Evolutionary conservation across 2,888 invertebrate species (phyloP).

Genomic region (Lamproptera curius): DNA sequence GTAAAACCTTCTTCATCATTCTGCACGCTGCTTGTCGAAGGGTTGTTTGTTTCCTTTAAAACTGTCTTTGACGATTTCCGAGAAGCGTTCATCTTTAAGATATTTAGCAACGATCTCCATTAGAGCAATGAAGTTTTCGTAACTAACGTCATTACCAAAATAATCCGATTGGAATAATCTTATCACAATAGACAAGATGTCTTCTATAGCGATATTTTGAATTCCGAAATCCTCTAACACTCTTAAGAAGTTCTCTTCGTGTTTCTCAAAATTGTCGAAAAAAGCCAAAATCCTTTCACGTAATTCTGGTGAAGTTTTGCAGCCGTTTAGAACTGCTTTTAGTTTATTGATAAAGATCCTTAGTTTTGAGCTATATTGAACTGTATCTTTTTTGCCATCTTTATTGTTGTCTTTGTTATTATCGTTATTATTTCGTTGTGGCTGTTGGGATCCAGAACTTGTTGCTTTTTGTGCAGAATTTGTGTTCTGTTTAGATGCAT

Average conservation of each 20-base stretch:
- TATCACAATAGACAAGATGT: neutral
- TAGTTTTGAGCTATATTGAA: slow-evolving; percentile 3
- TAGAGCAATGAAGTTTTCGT: slow-evolving; percentile 10
- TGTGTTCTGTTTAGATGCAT: neutral
- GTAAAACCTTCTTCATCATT: neutral
- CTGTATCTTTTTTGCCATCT: neutral
- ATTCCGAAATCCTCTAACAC: neutral
- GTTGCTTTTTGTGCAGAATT: neutral
- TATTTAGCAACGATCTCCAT: slow-evolving; percentile 15
- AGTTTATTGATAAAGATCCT: neutral
- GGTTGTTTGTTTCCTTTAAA: neutral
- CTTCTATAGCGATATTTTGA: neutral
- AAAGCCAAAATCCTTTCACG: neutral
- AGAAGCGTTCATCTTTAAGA: slow-evolving; percentile 9
- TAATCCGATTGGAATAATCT: neutral
- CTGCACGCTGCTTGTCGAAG: neutral
- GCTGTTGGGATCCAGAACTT: slow-evolving; percentile 8
- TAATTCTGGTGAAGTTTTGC: neutral
- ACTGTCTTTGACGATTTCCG: neutral
- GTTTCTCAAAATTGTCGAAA: neutral
- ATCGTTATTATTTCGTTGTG: slow-evolving; percentile 13
- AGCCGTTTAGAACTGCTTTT: neutral
- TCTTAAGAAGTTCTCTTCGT: neutral
- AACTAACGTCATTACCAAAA: slow-evolving; percentile 1
- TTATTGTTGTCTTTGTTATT: slow-evolving; percentile 3